Base-by-base conservation (phyloP, 2,888 invertebrate genomes). In the Thymelicus lineola region DNA sequence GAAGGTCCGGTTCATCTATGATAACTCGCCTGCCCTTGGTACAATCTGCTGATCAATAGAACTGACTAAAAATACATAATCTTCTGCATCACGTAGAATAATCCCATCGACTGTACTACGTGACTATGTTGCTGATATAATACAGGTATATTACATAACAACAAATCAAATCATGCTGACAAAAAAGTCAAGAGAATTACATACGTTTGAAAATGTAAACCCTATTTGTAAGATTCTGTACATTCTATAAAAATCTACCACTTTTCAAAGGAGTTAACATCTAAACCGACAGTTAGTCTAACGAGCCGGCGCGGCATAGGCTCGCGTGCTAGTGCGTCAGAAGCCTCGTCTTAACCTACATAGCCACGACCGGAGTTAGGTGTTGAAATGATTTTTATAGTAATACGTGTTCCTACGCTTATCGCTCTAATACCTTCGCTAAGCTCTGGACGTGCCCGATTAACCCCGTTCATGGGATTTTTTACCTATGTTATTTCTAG, bases 351-450 rank as follows among this genome's bases (percentile, higher is more conserved):
- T 50, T 63, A 63, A 50, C 62, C 50, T 63, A 63, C 50, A 63
- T 63, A 50, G 48, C 14, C 10, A 7, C 50, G 50, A 35, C 48
- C 7, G 35, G 50, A 63, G 57, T n/a, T 55, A 50, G 48, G 48
- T 48, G 62, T 36, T 62, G 62, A 62, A 62, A 62, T 35, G 35
- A 35, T 62, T 62, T 62, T 62, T 62, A 62, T 35, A 48, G n/a
- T n/a, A 48, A 48, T 48, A 46, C 46, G 12, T 62, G 61, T 48
- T n/a, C 12, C 35, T 7, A n/a, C 61, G 46, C 28, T 46, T 28
- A 46, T 61, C 61, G 61, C 20, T 20, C 7, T 61, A 61, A 61
- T 61, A 61, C 45, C 7, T 42, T 28, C 14, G 9, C 58, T 20
- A 20, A 59, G 42, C 42, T 42, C 10, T 14, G 15, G 42, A 38